Evolutionary conservation across 2,113 vertebrate species (phyloP).

Genomic region (Galbula dea): DNA sequence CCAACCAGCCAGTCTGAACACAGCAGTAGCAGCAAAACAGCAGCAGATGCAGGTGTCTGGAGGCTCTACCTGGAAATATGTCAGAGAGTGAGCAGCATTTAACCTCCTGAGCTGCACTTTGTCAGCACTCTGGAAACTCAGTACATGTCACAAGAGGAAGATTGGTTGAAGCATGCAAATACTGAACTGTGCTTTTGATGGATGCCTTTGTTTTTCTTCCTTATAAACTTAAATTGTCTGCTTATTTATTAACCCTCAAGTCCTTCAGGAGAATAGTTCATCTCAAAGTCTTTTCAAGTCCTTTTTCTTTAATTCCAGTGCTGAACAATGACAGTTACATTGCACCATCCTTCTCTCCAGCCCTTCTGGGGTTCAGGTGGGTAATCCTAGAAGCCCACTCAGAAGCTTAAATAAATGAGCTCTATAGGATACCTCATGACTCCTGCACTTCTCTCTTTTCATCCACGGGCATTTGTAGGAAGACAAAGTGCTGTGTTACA

Average conservation of each 20-base stretch:
- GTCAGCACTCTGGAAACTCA: neutral
- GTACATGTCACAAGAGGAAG: neutral
- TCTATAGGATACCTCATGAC: neutral
- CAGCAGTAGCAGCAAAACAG: neutral
- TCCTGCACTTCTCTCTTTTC: neutral
- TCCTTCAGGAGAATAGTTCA: neutral
- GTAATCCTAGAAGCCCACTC: neutral
- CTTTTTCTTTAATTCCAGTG: neutral
- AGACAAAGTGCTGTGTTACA: neutral
- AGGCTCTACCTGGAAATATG: neutral
- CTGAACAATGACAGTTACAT: accelerated
- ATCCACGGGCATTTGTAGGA: conserved; percentile 2
- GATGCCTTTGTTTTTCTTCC: neutral
- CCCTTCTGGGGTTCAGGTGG: neutral
- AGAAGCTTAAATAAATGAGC: neutral
- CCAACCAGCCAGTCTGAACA: neutral
- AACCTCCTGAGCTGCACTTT: neutral
- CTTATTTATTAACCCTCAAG: neutral
- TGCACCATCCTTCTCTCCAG: neutral
- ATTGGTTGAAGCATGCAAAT: neutral
- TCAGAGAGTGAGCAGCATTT: neutral
- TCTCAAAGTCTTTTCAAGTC: neutral
- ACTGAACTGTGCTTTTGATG: neutral
- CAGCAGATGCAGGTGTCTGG: neutral
- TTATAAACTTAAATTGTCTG: neutral